Percentiles rank a stretch among this genome's conserved stretches.
phyloP scores from a whole-genome alignment of 2,888 invertebrate species.

The Ormyrus thymus region DNA sequence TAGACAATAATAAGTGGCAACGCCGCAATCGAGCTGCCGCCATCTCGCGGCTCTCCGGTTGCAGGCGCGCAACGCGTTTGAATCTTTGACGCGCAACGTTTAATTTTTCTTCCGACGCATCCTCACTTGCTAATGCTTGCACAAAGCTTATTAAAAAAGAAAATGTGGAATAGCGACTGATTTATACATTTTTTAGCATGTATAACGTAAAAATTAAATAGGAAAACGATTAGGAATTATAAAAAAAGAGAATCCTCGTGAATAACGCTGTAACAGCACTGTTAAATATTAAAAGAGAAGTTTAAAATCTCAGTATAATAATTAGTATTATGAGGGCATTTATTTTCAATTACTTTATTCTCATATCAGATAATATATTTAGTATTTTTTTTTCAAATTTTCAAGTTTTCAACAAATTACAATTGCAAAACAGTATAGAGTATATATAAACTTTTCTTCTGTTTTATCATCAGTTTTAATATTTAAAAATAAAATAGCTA shows the following conservation, averaged over 20 bases:
- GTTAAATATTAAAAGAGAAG: no score
- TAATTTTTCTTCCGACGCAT: neutral
- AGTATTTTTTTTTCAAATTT: no score
- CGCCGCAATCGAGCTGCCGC: conserved; percentile 66
- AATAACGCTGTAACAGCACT: no score
- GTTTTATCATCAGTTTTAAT: no score
- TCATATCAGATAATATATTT: no score
- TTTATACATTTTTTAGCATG: neutral
- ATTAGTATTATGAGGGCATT: no score
- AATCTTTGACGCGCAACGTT: neutral
- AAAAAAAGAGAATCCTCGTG: neutral
- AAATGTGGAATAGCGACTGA: neutral
- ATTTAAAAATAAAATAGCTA: no score
- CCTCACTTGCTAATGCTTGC: neutral
- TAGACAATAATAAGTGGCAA: conserved; percentile 68
- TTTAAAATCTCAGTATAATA: no score
- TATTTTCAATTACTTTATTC: no score
- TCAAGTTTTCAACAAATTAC: no score
- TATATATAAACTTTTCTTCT: no score
- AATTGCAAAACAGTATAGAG: no score
- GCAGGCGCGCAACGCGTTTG: conserved; percentile 36
- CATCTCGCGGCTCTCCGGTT: conserved; percentile 14
- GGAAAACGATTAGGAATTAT: neutral
- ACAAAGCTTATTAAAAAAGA: neutral
- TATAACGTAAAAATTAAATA: neutral